phyloP scores from a whole-genome alignment of 1,140 invertebrate genomes.

The Drosophila sp. region DNA sequence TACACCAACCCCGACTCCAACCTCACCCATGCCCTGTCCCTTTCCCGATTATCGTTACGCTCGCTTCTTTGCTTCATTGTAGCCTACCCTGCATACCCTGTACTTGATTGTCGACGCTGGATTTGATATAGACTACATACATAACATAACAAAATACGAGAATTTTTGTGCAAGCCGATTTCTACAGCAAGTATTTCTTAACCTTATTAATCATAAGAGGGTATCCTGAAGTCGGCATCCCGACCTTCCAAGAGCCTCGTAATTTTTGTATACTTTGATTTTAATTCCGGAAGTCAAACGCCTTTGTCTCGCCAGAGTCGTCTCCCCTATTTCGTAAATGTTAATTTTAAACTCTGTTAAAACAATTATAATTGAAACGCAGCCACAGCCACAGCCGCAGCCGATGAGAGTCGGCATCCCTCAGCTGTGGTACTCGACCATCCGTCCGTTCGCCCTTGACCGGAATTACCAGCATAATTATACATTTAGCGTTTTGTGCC shows the following conservation, averaged over 20 bases:
- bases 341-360: slow-evolving; percentile 64
- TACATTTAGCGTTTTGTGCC: slow-evolving; percentile 63
- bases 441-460: slow-evolving; percentile 35
- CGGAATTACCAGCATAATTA: slow-evolving; percentile 71
- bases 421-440: slow-evolving; percentile 5
- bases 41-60: background rate
- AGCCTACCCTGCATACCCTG: background rate
- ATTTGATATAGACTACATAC: too few species aligned
- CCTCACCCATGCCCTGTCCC: background rate
- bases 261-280: slow-evolving; percentile 6
- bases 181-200: too few species aligned
- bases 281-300: slow-evolving; percentile 47
- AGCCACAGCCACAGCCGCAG: background rate
- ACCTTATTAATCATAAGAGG: background rate
- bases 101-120: background rate
- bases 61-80: background rate
- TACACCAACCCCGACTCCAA: too few species aligned
- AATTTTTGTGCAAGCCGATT: too few species aligned
- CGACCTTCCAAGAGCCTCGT: background rate
- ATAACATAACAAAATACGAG: too few species aligned
- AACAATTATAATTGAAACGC: slow-evolving; percentile 70
- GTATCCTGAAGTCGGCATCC: background rate
- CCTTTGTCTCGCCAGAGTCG: slow-evolving; percentile 30
- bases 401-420: slow-evolving; percentile 1
- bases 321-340: slow-evolving; percentile 54